A percentile compares a stretch with the other conserved stretches of the same genome.
Evolutionary conservation across 2,797 vertebrate species (phyloP).

Genomic region (Siniperca scherzeri): DNA sequence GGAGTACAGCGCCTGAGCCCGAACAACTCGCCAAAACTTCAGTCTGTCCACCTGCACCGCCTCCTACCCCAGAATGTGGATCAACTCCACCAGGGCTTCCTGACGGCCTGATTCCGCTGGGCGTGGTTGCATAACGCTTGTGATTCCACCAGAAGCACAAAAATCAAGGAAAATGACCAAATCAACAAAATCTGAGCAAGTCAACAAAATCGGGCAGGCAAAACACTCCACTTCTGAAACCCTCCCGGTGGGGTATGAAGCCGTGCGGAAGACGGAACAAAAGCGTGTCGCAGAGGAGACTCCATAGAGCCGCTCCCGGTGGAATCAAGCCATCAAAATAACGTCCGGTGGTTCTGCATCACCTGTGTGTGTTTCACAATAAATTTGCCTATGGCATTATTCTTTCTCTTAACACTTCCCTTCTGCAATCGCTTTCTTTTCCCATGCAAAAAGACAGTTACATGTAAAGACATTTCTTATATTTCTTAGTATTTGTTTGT

Average conservation of each 20-base stretch:
- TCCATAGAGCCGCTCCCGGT: too few relatives aligned
- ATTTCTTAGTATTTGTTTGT: not conserved
- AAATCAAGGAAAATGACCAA: too few relatives aligned
- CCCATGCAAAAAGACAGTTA: not conserved
- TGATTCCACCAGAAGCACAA: too few relatives aligned
- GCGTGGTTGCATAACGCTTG: too few relatives aligned
- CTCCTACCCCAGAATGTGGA: not conserved
- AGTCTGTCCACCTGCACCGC: not conserved
- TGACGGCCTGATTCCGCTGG: too few relatives aligned
- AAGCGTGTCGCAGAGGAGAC: too few relatives aligned
- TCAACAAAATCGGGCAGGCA: too few relatives aligned
- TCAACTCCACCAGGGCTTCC: not conserved
- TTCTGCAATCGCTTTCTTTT: not conserved
- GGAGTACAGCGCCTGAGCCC: not conserved
- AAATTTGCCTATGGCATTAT: not conserved
- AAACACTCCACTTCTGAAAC: too few relatives aligned
- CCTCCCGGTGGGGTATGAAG: too few relatives aligned
- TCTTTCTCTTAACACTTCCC: not conserved
- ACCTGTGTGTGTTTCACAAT: not conserved
- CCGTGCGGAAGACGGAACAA: too few relatives aligned
- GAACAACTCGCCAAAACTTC: not conserved
- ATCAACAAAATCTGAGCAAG: too few relatives aligned
- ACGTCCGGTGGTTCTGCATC: not conserved
- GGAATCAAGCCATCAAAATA: too few relatives aligned
- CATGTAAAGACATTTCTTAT: not conserved